These are phyloP conservation scores for Zootermopsis nevadensis DNA, from an alignment of 2,888 invertebrate genomes.

Conservation along the genomic window DNA sequence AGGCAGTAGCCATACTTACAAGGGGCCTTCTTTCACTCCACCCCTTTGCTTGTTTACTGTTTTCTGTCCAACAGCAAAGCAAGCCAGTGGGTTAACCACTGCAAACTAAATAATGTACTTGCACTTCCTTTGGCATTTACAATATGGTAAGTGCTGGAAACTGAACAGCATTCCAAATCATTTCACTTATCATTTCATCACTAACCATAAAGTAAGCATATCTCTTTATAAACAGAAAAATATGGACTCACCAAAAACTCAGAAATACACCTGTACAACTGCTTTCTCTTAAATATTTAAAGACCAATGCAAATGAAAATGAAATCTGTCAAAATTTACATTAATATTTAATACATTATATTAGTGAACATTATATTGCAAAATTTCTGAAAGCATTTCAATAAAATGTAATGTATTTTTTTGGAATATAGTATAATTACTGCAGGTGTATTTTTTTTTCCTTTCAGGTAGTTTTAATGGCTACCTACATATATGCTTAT, in stretches of 20 bases:
- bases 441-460: neutral
- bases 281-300: neutral
- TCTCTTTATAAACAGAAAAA: constrained; percentile 11
- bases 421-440: neutral
- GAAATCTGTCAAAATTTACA: constrained; percentile 30
- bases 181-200: neutral
- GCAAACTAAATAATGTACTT: neutral
- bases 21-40: constrained; percentile 12
- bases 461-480: neutral
- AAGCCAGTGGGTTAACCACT: neutral
- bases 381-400: constrained; percentile 10
- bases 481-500: neutral
- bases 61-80: neutral
- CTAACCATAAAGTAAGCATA: constrained; percentile 35
- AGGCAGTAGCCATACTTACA: constrained; percentile 19
- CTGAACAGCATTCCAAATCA: neutral
- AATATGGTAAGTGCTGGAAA: neutral
- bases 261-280: constrained; percentile 27
- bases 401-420: constrained; percentile 1
- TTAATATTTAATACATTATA: constrained; percentile 19
- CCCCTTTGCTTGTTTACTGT: neutral
- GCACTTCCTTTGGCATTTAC: neutral
- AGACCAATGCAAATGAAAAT: constrained; percentile 12
- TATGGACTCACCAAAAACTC: neutral
- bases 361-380: constrained; percentile 15